These are phyloP conservation scores for Chaetops frenatus DNA, from an alignment of 2,113 vertebrate genomes.

Conservation along the genomic window DNA sequence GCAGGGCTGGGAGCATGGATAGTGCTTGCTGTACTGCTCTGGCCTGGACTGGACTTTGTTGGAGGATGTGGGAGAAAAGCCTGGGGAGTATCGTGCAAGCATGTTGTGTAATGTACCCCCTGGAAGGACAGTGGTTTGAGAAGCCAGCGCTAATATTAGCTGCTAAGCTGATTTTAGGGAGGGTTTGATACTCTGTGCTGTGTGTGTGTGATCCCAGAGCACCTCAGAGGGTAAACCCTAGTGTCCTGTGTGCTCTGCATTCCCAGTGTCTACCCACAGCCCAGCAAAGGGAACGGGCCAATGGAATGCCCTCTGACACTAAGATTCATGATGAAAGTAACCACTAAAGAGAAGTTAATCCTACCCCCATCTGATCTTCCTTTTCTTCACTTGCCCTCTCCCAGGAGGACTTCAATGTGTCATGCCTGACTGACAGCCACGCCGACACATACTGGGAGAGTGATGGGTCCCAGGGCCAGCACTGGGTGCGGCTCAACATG, in stretches of 20 bases:
- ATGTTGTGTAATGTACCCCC: background rate
- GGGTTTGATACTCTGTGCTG: background rate
- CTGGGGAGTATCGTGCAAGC: background rate
- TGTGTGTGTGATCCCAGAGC: background rate
- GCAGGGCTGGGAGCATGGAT: background rate
- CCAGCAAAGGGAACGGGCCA: background rate
- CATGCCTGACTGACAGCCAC: conserved; percentile 89
- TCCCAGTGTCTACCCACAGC: background rate
- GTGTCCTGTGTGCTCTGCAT: background rate
- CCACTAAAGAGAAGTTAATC: background rate
- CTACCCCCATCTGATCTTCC: background rate
- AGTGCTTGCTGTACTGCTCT: background rate
- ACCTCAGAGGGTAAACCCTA: background rate
- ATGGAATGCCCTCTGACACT: background rate
- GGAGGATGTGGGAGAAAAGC: background rate
- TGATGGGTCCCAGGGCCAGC: conserved; percentile 94
- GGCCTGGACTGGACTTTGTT: background rate
- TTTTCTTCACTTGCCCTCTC: background rate
- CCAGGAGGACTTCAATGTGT: conserved; percentile 90
- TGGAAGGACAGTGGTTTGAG: background rate
- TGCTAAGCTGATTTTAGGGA: background rate
- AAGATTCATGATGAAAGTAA: background rate
- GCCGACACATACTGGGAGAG: conserved; percentile 96
- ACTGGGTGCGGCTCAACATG: conserved; percentile 98
- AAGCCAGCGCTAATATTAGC: background rate